Evolutionary conservation across 2,113 vertebrate species (phyloP).

Genomic region (Solea solea): DNA sequence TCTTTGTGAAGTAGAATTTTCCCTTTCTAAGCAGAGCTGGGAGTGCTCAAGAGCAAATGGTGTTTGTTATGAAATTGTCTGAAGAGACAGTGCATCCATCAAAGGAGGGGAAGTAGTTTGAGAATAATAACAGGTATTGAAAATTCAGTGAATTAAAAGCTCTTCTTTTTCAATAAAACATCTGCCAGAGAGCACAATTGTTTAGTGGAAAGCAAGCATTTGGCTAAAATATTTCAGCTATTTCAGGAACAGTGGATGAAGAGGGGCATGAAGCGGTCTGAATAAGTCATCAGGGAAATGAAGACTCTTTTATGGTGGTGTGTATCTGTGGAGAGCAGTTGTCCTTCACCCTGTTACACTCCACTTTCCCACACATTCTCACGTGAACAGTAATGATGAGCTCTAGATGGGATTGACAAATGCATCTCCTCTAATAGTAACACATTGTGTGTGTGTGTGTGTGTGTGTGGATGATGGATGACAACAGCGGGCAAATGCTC

Average conservation of each 20-base stretch:
- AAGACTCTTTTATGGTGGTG: conserved; percentile 40
- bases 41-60: conserved; percentile 39
- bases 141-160: conserved; percentile 69
- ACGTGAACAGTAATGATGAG: conserved; percentile 13
- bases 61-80: conserved; percentile 60
- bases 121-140: conserved; percentile 69
- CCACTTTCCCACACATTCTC: conserved; percentile 14
- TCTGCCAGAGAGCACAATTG: conserved; percentile 57
- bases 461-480: conserved; percentile 34
- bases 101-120: conserved; percentile 49
- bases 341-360: conserved; percentile 50
- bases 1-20: conserved; percentile 56
- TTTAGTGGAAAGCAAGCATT: conserved; percentile 60
- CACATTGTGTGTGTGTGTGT: conserved; percentile 15
- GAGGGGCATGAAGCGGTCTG: conserved; percentile 44
- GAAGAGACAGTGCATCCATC: conserved; percentile 48
- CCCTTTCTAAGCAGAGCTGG: conserved; percentile 28
- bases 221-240: conserved; percentile 66
- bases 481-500: conserved; percentile 33
- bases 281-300: conserved; percentile 41
- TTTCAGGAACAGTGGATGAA: conserved; percentile 52
- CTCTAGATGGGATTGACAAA: conserved; percentile 11
- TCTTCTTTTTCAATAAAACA: conserved; percentile 72
- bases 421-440: conserved; percentile 21
- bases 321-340: conserved; percentile 18